These are phyloP conservation scores for Noctuana brunneofusca DNA, from an alignment of 2,888 invertebrate genomes.

Conservation along the genomic window DNA sequence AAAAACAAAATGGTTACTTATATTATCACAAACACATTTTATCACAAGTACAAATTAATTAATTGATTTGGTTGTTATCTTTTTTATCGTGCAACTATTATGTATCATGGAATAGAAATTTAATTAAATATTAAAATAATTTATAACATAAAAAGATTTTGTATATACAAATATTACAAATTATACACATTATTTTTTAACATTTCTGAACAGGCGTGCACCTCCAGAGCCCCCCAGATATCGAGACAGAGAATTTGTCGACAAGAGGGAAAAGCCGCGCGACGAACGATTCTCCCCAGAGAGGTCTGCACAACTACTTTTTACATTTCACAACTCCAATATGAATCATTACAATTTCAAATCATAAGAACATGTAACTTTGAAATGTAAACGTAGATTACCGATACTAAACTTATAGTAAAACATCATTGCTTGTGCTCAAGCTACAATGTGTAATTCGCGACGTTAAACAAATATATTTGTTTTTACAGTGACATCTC, in stretches of 20 bases:
- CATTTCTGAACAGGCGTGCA: slow-evolving; percentile 50
- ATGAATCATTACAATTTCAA: slow-evolving; percentile 7
- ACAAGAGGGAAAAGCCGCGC: slow-evolving; percentile 66
- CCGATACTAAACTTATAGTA: slow-evolving; percentile 3
- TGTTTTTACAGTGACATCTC: slow-evolving; percentile 82
- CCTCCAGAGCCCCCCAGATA: slow-evolving; percentile 63
- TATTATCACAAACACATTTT: not conserved
- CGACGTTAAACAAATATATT: slow-evolving; percentile 76
- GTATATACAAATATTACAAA: not conserved
- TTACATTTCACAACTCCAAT: not conserved
- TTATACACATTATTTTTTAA: too few species aligned
- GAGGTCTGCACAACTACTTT: slow-evolving; percentile 52
- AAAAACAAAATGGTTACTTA: not conserved
- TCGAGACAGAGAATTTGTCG: slow-evolving; percentile 62
- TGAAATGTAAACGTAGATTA: slow-evolving; percentile 12
- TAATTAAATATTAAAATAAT: too few species aligned
- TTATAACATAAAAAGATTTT: too few species aligned
- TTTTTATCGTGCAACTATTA: not conserved
- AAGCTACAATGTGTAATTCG: slow-evolving; percentile 48
- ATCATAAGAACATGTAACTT: slow-evolving; percentile 12
- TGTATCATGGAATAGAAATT: not conserved
- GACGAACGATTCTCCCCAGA: slow-evolving; percentile 63
- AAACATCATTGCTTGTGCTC: slow-evolving; percentile 40
- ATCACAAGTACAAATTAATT: too few species aligned
- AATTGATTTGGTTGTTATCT: too few species aligned